Evolutionary conservation across 2,113 vertebrate species (phyloP), one percentile per base, ranked within the genome.

Genomic region (Brienomyrus brachyistius): DNA sequence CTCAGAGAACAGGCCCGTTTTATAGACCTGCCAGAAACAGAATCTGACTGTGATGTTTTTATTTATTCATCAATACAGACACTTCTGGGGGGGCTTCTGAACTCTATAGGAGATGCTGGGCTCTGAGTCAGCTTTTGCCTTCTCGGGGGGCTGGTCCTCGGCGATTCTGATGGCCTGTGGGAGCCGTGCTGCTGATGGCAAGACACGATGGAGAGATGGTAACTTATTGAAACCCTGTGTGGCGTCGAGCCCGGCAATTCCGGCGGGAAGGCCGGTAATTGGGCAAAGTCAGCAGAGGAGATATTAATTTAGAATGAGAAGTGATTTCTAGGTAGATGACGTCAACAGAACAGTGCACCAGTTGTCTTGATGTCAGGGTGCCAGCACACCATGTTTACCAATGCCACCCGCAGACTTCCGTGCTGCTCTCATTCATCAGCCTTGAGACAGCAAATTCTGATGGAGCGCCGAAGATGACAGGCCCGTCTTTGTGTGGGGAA

Each of bases 61-160:
- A 93, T 94, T 94, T 93, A 94, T 94, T 94, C 88, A 92, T 94
- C 51, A 54, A 31, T 35, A 70, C 40, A 45, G 59, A 80, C 70
- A 83, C 43, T 91, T 90, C 27, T 54, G 50, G 50, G 40, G 17
- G 17, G 17, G 13, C 17, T 43, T 80, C 74, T 80, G 74, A 80
- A 80, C 35, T 43, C 74, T 43, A 2, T 17, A 43, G 74, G 35
- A 35, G 35, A 7, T 8, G 35, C 74, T 40, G 17, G 74, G 74
- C 35, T 17, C 74, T 80, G 74, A 80, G 35, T 80, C 74, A 80
- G 74, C 74, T 43, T 35, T 19, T 40, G 15, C 17, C 74, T 80
- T 43, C 74, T 43, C 62, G 2, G 35, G 13, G 31, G 70, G 70
- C 70, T 40, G 70, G 2, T 17, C 15, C 70, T 77, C 31, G 0